Conservation (phyloP, 1,140 invertebrate species). For the Trypoxylus dichotomus region DNA sequence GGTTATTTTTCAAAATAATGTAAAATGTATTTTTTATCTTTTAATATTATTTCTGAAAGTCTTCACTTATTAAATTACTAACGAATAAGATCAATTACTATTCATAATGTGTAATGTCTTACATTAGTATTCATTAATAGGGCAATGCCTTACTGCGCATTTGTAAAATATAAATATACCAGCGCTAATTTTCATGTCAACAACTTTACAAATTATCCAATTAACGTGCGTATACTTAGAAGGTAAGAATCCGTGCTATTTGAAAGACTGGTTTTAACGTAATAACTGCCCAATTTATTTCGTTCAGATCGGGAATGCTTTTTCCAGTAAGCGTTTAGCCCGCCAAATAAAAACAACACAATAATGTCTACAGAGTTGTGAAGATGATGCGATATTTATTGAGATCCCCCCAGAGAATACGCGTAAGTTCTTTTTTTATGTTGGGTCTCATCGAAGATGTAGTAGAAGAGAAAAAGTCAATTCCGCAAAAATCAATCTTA, state of each 20-base stretch:
- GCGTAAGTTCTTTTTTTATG: too few species aligned
- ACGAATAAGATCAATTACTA: too few species aligned
- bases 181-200: background rate
- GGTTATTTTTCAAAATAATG: too few species aligned
- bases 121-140: too few species aligned
- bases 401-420: background rate
- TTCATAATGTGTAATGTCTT: too few species aligned
- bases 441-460: too few species aligned
- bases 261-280: background rate
- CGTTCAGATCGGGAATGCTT: background rate
- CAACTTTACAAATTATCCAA: background rate
- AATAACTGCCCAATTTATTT: background rate
- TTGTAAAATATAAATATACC: background rate
- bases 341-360: background rate
- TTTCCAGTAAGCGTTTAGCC: background rate
- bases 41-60: too few species aligned
- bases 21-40: too few species aligned
- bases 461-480: too few species aligned
- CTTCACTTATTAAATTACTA: too few species aligned
- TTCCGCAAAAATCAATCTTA: too few species aligned
- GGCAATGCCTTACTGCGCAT: too few species aligned
- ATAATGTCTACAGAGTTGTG: background rate
- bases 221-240: background rate
- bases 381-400: background rate
- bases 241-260: background rate